phyloP scores from a whole-genome alignment of 2,888 invertebrate genomes.

The Agrotis ipsilon region DNA sequence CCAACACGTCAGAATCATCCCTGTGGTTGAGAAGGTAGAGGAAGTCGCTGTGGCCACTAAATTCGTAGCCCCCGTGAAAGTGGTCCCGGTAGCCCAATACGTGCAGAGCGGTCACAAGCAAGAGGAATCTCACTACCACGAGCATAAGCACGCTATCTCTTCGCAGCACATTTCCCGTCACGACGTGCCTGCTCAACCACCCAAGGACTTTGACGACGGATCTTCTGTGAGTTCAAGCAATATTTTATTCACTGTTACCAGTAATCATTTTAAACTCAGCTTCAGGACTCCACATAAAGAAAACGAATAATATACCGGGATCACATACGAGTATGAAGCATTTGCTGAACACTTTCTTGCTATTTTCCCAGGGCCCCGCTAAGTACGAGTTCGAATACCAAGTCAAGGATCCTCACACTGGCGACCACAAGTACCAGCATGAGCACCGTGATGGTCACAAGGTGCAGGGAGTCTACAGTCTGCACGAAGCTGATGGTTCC shows the following conservation, averaged over 20 bases:
- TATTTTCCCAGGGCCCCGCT: conserved; percentile 81
- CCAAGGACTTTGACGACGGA: conserved; percentile 71
- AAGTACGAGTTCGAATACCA: conserved; percentile 90
- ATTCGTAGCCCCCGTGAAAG: conserved; percentile 50
- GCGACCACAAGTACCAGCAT: conserved; percentile 91
- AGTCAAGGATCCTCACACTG: conserved; percentile 90
- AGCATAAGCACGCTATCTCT: conserved; percentile 71
- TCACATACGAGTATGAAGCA: too few species aligned
- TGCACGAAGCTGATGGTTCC: conserved; percentile 86
- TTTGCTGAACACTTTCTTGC: neutral
- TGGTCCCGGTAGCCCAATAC: conserved; percentile 63
- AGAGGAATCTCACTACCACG: conserved; percentile 51
- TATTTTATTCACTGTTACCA: neutral
- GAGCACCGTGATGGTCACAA: conserved; percentile 90
- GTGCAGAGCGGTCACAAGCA: conserved; percentile 53
- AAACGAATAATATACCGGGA: neutral
- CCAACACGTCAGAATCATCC: conserved; percentile 46
- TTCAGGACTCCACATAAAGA: neutral
- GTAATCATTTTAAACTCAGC: neutral
- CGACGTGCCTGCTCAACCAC: conserved; percentile 71
- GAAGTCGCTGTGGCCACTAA: conserved; percentile 42
- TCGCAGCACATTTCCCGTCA: conserved; percentile 81
- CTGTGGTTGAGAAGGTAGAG: conserved; percentile 51
- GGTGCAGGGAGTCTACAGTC: conserved; percentile 89
- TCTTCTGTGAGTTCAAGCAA: conserved; percentile 61